Conservation (phyloP, 2,113 vertebrate species). For the Sinocyclocheilus maitianheensis region DNA sequence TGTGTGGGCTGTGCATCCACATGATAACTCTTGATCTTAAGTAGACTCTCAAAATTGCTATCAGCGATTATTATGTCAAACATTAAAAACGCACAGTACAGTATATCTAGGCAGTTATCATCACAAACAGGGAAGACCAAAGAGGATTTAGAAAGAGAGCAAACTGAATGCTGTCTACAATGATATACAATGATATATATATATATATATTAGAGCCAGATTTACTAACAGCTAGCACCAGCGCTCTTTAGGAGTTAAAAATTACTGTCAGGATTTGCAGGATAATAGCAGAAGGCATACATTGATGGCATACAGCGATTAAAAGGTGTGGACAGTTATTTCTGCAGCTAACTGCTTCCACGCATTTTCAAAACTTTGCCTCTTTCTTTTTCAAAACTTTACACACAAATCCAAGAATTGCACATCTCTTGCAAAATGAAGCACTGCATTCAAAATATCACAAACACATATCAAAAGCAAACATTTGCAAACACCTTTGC, state of each 20-base stretch:
- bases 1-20: constrained; percentile 37
- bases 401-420: too few relatives aligned
- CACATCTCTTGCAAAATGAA: too few relatives aligned
- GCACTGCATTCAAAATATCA: too few relatives aligned
- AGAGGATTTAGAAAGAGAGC: not conserved
- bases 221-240: not conserved
- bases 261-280: not conserved
- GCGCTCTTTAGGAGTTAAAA: not conserved
- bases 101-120: not conserved
- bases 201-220: not conserved
- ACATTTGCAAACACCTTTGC: too few relatives aligned
- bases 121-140: not conserved
- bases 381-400: too few relatives aligned
- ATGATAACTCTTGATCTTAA: constrained; percentile 45
- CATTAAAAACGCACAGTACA: not conserved
- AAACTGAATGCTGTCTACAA: not conserved
- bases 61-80: constrained; percentile 31
- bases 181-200: not conserved
- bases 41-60: constrained; percentile 32
- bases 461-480: too few relatives aligned
- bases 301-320: too few relatives aligned
- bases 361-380: too few relatives aligned
- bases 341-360: too few relatives aligned
- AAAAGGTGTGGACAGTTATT: too few relatives aligned
- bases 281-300: too few relatives aligned